These are phyloP conservation scores for Characodon lateralis DNA, from an alignment of 2,797 vertebrate species.

Conservation along the genomic window DNA sequence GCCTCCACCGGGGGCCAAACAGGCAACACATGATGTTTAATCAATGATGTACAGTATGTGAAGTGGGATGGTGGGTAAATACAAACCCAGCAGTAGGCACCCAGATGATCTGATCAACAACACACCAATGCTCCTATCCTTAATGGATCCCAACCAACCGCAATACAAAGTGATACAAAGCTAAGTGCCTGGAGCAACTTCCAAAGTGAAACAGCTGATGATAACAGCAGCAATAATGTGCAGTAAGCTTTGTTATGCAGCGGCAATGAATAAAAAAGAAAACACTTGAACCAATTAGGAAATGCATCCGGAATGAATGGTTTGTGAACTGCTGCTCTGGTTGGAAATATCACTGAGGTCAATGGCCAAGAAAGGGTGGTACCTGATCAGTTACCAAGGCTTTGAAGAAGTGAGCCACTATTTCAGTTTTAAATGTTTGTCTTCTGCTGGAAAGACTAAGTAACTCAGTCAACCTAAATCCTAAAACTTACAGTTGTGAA, in stretches of 20 bases:
- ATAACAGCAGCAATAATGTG: constrained; percentile 22
- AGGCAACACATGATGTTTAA: constrained; percentile 32
- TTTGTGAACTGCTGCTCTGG: constrained; percentile 24
- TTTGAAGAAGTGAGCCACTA: not conserved
- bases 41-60: constrained; percentile 39
- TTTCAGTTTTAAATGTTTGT: not conserved
- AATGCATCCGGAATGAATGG: constrained; percentile 25
- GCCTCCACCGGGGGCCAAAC: constrained; percentile 38
- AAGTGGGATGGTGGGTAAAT: constrained; percentile 7
- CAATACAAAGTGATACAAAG: not conserved
- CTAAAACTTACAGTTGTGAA: not conserved
- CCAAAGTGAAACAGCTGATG: constrained; percentile 28
- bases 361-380: not conserved
- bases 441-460: not conserved
- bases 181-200: not conserved
- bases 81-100: not conserved
- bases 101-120: not conserved
- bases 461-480: not conserved
- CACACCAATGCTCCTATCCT: constrained; percentile 10
- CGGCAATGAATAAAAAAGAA: constrained; percentile 31
- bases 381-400: not conserved
- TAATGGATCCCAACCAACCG: not conserved
- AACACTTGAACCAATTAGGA: constrained; percentile 34
- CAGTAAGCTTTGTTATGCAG: constrained; percentile 10
- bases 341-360: constrained; percentile 2